A percentile compares a stretch with the other conserved stretches of the same genome.
Conservation (phyloP, 1,140 invertebrate genomes). For the Pemphigus obesinymphae region DNA sequence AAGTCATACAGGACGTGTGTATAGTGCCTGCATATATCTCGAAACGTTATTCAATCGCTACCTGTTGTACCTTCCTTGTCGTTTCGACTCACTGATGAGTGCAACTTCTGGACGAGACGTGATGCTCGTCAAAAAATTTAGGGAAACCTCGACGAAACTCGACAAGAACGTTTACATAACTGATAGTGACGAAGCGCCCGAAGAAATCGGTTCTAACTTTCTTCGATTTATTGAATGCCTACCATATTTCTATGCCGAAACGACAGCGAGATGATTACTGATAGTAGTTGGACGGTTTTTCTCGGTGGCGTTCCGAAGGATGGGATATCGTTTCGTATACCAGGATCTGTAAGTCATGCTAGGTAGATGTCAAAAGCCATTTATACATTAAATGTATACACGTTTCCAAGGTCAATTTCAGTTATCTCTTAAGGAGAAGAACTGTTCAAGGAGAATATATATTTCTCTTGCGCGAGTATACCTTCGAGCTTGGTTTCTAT, state of each 20-base stretch:
- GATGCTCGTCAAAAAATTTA: constrained; percentile 40
- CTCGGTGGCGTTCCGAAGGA: neutral
- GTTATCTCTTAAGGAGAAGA: too few relatives aligned
- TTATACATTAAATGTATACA: too few relatives aligned
- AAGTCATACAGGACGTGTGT: constrained; percentile 31
- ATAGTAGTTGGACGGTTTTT: constrained; percentile 46
- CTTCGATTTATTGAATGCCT: constrained; percentile 2
- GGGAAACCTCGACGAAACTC: constrained; percentile 20
- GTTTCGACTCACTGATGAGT: constrained; percentile 34
- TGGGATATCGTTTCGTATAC: too few relatives aligned
- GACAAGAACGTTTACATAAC: too few relatives aligned
- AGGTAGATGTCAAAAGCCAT: too few relatives aligned
- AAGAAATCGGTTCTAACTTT: constrained; percentile 7
- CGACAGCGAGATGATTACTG: constrained; percentile 49
- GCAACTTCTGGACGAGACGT: constrained; percentile 39
- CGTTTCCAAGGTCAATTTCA: too few relatives aligned
- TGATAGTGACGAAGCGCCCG: constrained; percentile 14
- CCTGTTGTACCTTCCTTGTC: constrained; percentile 41
- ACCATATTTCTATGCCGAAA: neutral
- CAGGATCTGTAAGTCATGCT: too few relatives aligned
- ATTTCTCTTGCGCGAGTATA: too few relatives aligned
- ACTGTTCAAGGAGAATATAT: too few relatives aligned
- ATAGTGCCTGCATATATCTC: constrained; percentile 38
- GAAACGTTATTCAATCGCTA: constrained; percentile 31
- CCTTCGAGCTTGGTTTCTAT: too few relatives aligned